A percentile compares a stretch with the other conserved stretches of the same genome.
Conservation (phyloP, 2,888 invertebrate species). For the Cheilosia grossa region DNA sequence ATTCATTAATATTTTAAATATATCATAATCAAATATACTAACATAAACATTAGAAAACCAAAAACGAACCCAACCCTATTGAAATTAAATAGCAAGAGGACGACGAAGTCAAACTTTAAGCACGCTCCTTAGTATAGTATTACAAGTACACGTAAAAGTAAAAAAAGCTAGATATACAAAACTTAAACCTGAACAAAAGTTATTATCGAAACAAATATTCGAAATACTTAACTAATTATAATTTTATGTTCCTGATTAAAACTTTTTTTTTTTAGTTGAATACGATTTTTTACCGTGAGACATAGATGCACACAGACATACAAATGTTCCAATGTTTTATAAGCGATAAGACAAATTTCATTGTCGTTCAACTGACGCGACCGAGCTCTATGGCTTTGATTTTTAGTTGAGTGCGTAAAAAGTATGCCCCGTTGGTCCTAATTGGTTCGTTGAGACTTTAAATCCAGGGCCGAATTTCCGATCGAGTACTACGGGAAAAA, state of each 20-base stretch:
- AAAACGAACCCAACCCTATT: conserved; percentile 23
- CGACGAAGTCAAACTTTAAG: conserved; percentile 51
- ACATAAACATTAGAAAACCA: conserved; percentile 7
- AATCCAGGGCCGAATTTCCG: too few species aligned
- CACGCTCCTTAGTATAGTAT: conserved; percentile 57
- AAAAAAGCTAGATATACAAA: conserved; percentile 10
- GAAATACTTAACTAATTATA: not conserved
- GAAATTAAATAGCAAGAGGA: conserved; percentile 28
- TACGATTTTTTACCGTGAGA: too few species aligned
- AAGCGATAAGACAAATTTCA: too few species aligned
- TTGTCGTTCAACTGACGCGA: too few species aligned
- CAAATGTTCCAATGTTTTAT: too few species aligned
- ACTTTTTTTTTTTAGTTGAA: not conserved
- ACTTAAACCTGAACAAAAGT: conserved; percentile 14
- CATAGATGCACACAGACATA: too few species aligned
- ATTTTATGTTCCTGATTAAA: not conserved
- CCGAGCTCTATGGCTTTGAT: too few species aligned
- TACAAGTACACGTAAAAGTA: conserved; percentile 55
- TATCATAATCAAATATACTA: conserved; percentile 55
- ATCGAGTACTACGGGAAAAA: too few species aligned
- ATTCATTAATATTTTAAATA: conserved; percentile 51
- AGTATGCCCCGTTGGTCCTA: too few species aligned
- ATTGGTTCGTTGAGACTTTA: too few species aligned
- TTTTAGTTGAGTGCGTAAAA: too few species aligned
- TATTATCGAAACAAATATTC: not conserved